Conservation (phyloP, 64 coral and sea anemone species). For the Stylophora pistillata region DNA sequence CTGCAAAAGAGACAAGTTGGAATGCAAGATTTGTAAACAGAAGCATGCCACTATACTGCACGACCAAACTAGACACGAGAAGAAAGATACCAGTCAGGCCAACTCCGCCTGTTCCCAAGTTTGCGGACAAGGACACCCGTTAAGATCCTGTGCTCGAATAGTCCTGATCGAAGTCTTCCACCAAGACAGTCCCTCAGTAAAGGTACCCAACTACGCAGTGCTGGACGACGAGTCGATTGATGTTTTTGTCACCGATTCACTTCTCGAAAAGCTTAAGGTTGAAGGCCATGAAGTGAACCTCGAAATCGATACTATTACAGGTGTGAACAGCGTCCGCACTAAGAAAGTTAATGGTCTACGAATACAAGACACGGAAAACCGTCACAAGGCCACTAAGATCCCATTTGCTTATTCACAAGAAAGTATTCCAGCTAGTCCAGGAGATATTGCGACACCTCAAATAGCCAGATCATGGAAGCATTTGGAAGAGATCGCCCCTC, state of each 20-base stretch:
- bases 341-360: slow-evolving; percentile 48
- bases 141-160: slow-evolving; percentile 51
- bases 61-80: slow-evolving; percentile 27
- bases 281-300: slow-evolving; percentile 33
- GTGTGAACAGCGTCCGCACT: slow-evolving; percentile 21
- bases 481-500: slow-evolving; percentile 25
- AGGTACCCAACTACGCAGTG: slow-evolving; percentile 63
- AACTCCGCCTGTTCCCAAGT: slow-evolving; percentile 56
- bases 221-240: slow-evolving; percentile 68
- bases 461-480: slow-evolving; percentile 52
- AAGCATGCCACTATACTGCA: too few relatives aligned
- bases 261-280: slow-evolving; percentile 27
- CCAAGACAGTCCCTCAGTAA: slow-evolving; percentile 29
- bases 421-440: too few relatives aligned
- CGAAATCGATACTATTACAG: slow-evolving; percentile 41
- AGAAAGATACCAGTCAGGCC: slow-evolving; percentile 12
- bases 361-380: slow-evolving; percentile 41
- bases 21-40: too few relatives aligned
- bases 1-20: too few relatives aligned
- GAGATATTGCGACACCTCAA: too few relatives aligned
- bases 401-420: too few relatives aligned
- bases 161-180: slow-evolving; percentile 46
- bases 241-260: slow-evolving; percentile 51
- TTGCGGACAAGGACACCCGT: background rate
- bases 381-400: too few relatives aligned